These are phyloP conservation scores for Pantherophis vulpinus DNA, from an alignment of 2,797 vertebrate species.

Conservation along the genomic window DNA sequence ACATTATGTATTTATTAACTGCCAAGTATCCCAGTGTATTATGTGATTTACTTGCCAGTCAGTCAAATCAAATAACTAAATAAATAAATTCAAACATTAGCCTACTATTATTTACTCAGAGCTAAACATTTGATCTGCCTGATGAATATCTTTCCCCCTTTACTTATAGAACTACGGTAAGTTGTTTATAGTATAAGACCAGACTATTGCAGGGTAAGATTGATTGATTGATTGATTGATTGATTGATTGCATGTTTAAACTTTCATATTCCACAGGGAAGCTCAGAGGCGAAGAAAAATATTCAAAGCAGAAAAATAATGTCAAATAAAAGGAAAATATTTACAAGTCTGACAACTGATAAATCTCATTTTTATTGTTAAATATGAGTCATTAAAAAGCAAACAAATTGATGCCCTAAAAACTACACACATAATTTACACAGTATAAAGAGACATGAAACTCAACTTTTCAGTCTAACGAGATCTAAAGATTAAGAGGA, in stretches of 20 bases:
- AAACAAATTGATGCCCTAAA: background rate
- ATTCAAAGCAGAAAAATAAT: background rate
- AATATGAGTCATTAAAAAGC: background rate
- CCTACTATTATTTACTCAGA: background rate
- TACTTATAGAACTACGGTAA: background rate
- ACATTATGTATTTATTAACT: background rate
- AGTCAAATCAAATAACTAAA: background rate
- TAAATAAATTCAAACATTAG: background rate
- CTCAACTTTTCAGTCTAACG: background rate
- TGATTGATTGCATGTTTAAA: background rate
- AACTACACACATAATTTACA: background rate
- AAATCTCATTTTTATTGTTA: background rate
- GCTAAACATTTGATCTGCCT: background rate
- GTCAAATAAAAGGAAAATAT: background rate
- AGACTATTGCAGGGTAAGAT: background rate
- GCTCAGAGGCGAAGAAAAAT: background rate
- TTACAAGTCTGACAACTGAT: background rate
- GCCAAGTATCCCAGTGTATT: background rate
- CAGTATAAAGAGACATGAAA: background rate
- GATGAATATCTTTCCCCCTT: background rate
- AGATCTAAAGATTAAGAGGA: background rate
- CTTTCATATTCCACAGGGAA: background rate
- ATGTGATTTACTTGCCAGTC: background rate
- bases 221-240: background rate
- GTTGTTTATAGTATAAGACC: background rate